Evolutionary conservation across 2,113 vertebrate species (phyloP), one percentile per base, ranked within the genome.

Genomic region (Melanotaenia duboulayi): DNA sequence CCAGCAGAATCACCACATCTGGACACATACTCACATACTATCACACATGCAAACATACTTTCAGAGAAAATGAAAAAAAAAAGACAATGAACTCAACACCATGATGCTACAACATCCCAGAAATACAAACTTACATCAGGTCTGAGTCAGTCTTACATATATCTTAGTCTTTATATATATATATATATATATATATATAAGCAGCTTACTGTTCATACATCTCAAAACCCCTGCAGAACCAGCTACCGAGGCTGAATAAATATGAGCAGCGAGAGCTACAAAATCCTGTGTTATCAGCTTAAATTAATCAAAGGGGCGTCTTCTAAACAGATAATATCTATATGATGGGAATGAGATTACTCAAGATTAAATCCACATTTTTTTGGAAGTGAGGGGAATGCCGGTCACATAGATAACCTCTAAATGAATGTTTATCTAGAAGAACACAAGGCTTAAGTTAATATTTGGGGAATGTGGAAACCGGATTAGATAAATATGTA

Each of bases 401-500:
- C 46, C 49, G 71, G 74, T 87, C 84, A 71, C 71, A 71, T n/a
- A 71, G 73, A 90, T 83, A 80, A 87, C 76, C 74, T 72, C 65
- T 65, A 48, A 54, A 7, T 70, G 49, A 75, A 56, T 76, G 67
- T 81, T 78, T 73, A 48, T 81, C 70, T 71, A 61, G 48, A 85
- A 48, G 51, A 74, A 65, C 81, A 58, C n/a, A 22, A 57, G 62
- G 46, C 71, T 84, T 83, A 76, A 80, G 80, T 82, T 83, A 76
- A 89, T 85, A 86, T 87, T 83, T 87, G 78, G 83, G 89, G 83
- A 89, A 88, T 89, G 87, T 90, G 78, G 70, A 89, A 87, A 86
- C 82, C 78, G 78, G 61, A 86, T 86, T 78, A 80, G 82, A 88
- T 91, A 81, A 85, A 88, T 83, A 87, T 67, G 62, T 66, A 90